Conservation (phyloP, 2,113 vertebrate species). For the Glaucidium brasilianum region DNA sequence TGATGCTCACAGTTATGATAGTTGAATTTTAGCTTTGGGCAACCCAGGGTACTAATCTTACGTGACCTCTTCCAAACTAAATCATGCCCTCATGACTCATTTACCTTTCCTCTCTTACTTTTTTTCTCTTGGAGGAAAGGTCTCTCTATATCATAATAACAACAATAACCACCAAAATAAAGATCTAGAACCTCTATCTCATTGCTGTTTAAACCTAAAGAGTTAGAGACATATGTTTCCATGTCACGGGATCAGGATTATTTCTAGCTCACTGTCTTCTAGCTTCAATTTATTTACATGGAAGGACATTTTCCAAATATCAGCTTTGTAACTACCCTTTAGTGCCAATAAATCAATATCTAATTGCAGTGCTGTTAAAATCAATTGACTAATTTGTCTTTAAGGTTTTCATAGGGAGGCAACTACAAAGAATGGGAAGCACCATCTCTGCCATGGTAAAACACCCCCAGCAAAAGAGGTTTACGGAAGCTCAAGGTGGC, state of each 20-base stretch:
- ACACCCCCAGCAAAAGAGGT: neutral
- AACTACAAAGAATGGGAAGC: neutral
- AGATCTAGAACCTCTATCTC: neutral
- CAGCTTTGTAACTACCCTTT: neutral
- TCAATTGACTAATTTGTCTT: neutral
- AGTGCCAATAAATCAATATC: neutral
- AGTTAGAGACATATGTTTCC: neutral
- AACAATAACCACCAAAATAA: neutral
- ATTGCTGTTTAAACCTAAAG: neutral
- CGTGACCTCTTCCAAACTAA: conserved; percentile 13
- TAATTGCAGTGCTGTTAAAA: neutral
- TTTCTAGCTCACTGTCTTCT: neutral
- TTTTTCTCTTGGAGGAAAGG: neutral
- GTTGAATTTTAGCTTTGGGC: conserved; percentile 37
- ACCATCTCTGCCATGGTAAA: neutral
- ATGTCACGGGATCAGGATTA: neutral
- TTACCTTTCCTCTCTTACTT: neutral
- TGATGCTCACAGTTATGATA: conserved; percentile 23
- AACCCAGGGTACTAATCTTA: conserved; percentile 3
- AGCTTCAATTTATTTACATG: neutral
- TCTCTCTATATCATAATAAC: neutral
- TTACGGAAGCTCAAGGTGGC: neutral
- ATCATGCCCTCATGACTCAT: conserved; percentile 24
- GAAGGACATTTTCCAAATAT: neutral
- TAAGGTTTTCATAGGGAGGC: neutral